phyloP scores from a whole-genome alignment of 2,113 vertebrate species.

The Trematocara unimaculatum region DNA sequence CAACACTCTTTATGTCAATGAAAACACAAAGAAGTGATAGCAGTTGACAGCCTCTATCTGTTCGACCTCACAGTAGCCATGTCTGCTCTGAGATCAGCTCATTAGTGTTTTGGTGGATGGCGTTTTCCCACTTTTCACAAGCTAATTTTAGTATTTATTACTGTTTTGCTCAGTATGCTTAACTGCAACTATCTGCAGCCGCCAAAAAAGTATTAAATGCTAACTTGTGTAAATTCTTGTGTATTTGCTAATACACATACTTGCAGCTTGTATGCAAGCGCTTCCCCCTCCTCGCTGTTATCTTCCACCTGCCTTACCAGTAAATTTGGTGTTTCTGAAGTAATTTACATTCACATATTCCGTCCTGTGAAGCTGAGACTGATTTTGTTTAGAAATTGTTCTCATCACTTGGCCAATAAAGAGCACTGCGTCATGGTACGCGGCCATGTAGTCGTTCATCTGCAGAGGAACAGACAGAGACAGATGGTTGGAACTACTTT shows the following conservation, averaged over 20 bases:
- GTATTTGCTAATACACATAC: background rate
- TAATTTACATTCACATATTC: slow-evolving; percentile 50
- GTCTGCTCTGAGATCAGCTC: background rate
- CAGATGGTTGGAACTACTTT: background rate
- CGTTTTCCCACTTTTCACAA: background rate
- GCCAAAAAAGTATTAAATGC: background rate
- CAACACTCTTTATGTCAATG: background rate
- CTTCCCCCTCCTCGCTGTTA: background rate
- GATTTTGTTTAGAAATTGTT: slow-evolving; percentile 37
- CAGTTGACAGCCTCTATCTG: background rate
- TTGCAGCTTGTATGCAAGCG: background rate
- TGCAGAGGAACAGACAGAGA: slow-evolving; percentile 38
- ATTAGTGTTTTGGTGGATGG: background rate
- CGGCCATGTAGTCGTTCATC: slow-evolving; percentile 81
- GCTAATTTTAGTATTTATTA: background rate
- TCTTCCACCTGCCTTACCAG: slow-evolving; percentile 67
- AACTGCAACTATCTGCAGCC: background rate
- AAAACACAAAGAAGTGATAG: background rate
- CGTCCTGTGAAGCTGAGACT: background rate
- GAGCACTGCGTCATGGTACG: slow-evolving; percentile 83
- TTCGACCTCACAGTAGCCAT: background rate
- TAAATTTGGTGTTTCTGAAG: slow-evolving; percentile 82
- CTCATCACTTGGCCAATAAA: slow-evolving; percentile 81
- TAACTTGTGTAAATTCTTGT: background rate
- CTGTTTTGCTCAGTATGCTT: background rate